These are phyloP conservation scores for Leucophenga maculata DNA, from an alignment of 2,888 invertebrate genomes.

Conservation along the genomic window DNA sequence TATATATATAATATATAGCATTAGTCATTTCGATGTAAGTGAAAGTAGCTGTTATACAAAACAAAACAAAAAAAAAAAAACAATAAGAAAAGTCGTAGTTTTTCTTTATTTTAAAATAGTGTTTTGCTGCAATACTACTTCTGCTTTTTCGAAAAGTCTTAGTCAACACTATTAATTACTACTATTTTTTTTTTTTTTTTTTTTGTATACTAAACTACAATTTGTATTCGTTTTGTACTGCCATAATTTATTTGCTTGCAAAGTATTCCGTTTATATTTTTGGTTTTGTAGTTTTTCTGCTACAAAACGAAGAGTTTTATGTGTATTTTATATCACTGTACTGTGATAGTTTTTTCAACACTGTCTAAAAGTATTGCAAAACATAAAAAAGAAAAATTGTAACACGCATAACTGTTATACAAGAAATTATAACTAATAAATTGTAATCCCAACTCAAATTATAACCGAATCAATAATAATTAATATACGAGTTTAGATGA, in stretches of 20 bases:
- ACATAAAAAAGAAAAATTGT: not conserved
- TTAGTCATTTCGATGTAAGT: too few species aligned
- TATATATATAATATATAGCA: slow-evolving; percentile 21
- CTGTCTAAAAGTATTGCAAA: slow-evolving; percentile 13
- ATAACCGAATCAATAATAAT: not conserved
- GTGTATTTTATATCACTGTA: too few species aligned
- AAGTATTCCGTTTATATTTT: slow-evolving; percentile 15
- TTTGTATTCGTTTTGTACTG: slow-evolving; percentile 43
- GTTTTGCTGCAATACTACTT: slow-evolving; percentile 49
- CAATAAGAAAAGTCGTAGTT: not conserved
- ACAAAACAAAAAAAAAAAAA: too few species aligned
- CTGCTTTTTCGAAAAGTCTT: slow-evolving; percentile 29
- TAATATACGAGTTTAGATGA: too few species aligned
- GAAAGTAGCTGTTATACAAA: too few species aligned
- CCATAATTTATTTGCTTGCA: slow-evolving; percentile 49
- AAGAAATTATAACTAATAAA: not conserved
- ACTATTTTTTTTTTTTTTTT: slow-evolving; percentile 27
- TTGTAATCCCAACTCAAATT: not conserved
- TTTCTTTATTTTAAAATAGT: not conserved
- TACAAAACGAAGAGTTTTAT: too few species aligned
- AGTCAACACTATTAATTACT: slow-evolving; percentile 11
- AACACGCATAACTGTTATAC: not conserved
- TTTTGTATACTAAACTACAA: not conserved
- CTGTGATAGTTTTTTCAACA: slow-evolving; percentile 10
- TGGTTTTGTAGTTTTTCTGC: too few species aligned